These are phyloP conservation scores for Hyphantria cunea DNA, from an alignment of 1,140 invertebrate species.

Conservation along the genomic window DNA sequence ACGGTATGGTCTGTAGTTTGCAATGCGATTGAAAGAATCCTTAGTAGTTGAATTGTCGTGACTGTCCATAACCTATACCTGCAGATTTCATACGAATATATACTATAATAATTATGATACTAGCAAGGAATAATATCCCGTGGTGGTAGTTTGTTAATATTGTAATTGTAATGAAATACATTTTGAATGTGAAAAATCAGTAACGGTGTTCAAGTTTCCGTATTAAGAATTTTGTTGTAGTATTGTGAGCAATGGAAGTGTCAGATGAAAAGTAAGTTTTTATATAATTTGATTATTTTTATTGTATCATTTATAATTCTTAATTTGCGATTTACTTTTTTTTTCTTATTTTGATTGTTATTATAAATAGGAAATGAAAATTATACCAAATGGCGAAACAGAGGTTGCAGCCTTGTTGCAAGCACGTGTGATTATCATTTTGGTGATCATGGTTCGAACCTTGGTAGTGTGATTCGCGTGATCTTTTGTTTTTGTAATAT, in stretches of 20 bases:
- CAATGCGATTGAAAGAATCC: too few species aligned
- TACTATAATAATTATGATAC: too few species aligned
- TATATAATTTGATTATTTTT: neutral
- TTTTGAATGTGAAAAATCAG: neutral
- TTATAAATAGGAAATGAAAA: slow-evolving; percentile 32
- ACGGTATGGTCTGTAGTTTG: too few species aligned
- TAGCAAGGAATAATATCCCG: too few species aligned
- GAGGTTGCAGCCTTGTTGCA: slow-evolving; percentile 27
- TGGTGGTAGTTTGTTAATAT: too few species aligned
- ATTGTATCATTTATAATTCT: neutral
- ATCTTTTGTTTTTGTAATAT: slow-evolving; percentile 32
- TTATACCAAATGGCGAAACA: slow-evolving; percentile 17
- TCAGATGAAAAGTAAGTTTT: neutral
- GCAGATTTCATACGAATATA: neutral
- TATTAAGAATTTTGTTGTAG: neutral
- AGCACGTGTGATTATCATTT: slow-evolving; percentile 39
- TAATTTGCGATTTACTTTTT: slow-evolving; percentile 33
- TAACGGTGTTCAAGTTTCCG: neutral
- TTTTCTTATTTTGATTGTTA: slow-evolving; percentile 26
- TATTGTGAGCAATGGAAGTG: neutral
- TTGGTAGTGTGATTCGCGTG: slow-evolving; percentile 9
- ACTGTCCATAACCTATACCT: slow-evolving; percentile 15
- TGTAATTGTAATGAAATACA: too few species aligned
- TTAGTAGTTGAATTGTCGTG: too few species aligned
- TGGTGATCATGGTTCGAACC: slow-evolving; percentile 42